These are phyloP conservation scores for Pteronotus mesoamericanus DNA, from an alignment of 2,797 vertebrate species.

Conservation along the genomic window DNA sequence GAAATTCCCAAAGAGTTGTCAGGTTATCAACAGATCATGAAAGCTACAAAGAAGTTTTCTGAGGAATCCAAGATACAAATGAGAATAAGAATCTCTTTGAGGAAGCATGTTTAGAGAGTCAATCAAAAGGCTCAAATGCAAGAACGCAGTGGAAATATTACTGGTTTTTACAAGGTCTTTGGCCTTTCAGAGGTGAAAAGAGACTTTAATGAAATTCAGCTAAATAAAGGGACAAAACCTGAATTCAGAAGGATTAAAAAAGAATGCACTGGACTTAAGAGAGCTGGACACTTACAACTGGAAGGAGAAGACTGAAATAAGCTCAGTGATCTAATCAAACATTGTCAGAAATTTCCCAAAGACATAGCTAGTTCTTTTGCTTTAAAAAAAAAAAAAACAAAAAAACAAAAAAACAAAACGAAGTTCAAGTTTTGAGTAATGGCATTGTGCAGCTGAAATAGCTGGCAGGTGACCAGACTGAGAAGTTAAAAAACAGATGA, in stretches of 20 bases:
- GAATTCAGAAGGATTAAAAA: not conserved
- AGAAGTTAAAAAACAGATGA: constrained; percentile 26
- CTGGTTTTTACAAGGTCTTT: not conserved
- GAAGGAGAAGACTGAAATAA: not conserved
- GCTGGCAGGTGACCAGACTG: constrained; percentile 34
- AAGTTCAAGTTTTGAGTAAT: not conserved
- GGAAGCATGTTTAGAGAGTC: not conserved
- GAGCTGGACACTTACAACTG: not conserved
- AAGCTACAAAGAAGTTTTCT: not conserved
- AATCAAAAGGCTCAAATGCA: not conserved
- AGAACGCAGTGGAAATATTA: not conserved
- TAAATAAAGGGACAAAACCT: not conserved
- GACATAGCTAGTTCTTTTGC: not conserved
- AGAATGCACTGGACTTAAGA: not conserved
- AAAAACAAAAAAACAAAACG: not conserved
- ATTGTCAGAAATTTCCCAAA: not conserved
- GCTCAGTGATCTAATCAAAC: not conserved
- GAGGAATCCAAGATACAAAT: not conserved
- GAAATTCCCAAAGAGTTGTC: not conserved
- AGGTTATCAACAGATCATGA: not conserved
- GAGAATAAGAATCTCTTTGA: not conserved
- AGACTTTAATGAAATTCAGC: not conserved
- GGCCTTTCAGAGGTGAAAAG: not conserved
- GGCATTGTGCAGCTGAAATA: not conserved
- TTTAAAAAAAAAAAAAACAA: constrained; percentile 28